phyloP scores from a whole-genome alignment of 2,888 invertebrate species.

The Troides aeacus region DNA sequence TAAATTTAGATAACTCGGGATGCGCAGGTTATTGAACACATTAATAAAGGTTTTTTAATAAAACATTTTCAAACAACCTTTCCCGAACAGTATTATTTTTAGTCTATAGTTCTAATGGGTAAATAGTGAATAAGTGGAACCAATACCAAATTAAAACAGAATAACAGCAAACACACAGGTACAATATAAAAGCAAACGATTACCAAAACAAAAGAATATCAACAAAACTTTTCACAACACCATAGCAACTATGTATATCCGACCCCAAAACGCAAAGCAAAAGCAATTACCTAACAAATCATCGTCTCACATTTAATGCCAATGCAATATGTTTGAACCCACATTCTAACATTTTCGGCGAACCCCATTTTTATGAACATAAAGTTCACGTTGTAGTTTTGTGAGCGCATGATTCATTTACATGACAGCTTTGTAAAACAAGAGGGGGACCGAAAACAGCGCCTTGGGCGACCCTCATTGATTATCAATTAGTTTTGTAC shows the following conservation, averaged over 20 bases:
- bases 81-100: too few relatives aligned
- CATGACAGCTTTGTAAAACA: conserved; percentile 57
- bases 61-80: too few relatives aligned
- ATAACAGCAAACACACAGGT: too few relatives aligned
- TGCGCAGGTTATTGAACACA: too few relatives aligned
- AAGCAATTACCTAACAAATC: conserved; percentile 79
- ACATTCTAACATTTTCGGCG: conserved; percentile 52
- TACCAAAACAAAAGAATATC: conserved; percentile 64
- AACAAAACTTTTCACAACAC: conserved; percentile 61
- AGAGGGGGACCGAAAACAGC: conserved; percentile 48
- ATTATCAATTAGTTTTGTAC: conserved; percentile 79
- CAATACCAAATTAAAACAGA: too few relatives aligned
- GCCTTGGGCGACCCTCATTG: conserved; percentile 65
- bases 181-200: conserved; percentile 38
- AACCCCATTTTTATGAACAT: conserved; percentile 50
- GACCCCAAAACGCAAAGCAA: conserved; percentile 59
- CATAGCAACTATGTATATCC: conserved; percentile 62
- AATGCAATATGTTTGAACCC: conserved; percentile 75
- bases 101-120: too few relatives aligned
- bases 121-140: too few relatives aligned
- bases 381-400: conserved; percentile 54
- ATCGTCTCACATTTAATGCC: conserved; percentile 77
- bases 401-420: conserved; percentile 69
- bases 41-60: too few relatives aligned
- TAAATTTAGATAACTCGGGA: too few relatives aligned